A percentile compares a stretch with the other conserved stretches of the same genome.
Conservation (phyloP, 2,797 vertebrate species). For the Pseudocheirus occidentalis region DNA sequence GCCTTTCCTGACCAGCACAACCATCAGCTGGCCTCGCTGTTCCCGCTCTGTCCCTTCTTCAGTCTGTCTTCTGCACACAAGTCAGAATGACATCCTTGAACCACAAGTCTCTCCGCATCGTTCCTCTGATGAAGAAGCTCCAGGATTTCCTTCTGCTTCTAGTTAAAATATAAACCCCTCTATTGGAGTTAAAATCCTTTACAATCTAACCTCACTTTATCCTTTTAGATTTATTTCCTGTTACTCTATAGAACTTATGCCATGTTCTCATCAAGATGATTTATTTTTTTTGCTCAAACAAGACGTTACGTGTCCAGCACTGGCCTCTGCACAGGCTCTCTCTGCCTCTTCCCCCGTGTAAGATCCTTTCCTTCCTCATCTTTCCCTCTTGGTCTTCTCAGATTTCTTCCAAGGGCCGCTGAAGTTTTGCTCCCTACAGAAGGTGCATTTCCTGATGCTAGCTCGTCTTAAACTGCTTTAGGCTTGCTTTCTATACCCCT, state of each 20-base stretch:
- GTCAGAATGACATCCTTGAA: background rate
- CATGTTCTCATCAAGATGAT: background rate
- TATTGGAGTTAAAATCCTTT: background rate
- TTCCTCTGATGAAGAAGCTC: background rate
- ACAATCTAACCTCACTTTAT: background rate
- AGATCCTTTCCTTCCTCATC: background rate
- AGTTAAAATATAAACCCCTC: background rate
- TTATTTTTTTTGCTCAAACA: background rate
- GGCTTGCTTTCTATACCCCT: background rate
- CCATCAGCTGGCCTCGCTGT: background rate
- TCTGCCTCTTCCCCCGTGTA: background rate
- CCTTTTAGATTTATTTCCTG: background rate
- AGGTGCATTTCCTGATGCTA: background rate
- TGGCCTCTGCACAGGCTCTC: too few species aligned
- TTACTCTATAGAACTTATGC: background rate
- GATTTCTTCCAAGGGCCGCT: background rate
- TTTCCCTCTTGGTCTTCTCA: background rate
- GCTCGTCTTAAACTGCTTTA: background rate
- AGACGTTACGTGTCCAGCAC: background rate
- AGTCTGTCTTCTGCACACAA: background rate
- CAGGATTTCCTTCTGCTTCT: background rate
- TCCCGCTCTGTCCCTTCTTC: background rate
- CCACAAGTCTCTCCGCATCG: background rate
- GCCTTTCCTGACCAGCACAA: background rate
- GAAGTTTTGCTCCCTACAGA: background rate